Conservation (phyloP, 2,113 vertebrate species). For the Lepus timidus region DNA sequence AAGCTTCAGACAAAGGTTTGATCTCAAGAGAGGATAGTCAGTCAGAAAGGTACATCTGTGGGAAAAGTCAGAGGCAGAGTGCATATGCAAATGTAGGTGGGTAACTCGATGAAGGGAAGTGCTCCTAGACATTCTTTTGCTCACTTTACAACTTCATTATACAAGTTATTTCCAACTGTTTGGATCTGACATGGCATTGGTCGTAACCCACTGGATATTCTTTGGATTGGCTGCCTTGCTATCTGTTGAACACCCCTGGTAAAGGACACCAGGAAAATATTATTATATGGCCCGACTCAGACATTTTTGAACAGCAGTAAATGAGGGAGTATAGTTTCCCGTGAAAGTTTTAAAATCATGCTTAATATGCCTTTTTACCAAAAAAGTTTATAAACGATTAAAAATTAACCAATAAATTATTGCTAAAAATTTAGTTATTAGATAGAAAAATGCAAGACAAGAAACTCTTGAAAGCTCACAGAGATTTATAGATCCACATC, state of each 20-base stretch:
- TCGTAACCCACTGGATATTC: neutral
- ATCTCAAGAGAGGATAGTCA: neutral
- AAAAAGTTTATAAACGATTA: neutral
- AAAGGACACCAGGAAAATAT: neutral
- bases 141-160: neutral
- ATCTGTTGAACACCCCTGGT: neutral
- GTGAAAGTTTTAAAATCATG: neutral
- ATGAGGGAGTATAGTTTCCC: neutral
- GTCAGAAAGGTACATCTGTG: neutral
- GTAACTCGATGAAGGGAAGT: neutral
- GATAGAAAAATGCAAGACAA: conserved; percentile 9
- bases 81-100: neutral
- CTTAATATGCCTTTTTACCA: neutral
- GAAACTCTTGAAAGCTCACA: neutral
- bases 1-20: neutral
- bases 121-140: neutral
- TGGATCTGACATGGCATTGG: neutral
- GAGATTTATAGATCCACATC: neutral
- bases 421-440: neutral
- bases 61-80: neutral
- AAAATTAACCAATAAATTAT: neutral
- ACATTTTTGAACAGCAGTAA: neutral
- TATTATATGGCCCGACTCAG: neutral
- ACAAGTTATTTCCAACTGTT: neutral
- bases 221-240: neutral